A percentile compares a stretch with the other conserved stretches of the same genome.
Conservation (phyloP, 2,113 vertebrate genomes). For the Cebus imitator region DNA sequence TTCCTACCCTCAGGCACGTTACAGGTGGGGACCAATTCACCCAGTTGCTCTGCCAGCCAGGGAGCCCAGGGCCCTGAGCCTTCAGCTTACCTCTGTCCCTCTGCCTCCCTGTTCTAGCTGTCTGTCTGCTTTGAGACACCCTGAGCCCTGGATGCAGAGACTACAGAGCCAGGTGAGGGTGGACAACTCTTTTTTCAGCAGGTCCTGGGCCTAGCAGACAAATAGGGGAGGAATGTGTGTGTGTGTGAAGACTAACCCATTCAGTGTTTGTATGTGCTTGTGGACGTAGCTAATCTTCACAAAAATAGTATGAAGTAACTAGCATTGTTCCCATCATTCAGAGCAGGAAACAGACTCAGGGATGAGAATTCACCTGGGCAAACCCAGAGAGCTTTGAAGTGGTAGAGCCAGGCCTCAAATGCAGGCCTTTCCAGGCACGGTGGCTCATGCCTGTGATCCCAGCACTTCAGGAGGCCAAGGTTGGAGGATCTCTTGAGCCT, state of each 20-base stretch:
- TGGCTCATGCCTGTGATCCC: too few species aligned
- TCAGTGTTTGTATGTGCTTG: not conserved
- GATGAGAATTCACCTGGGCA: not conserved
- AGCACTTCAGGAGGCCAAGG: too few species aligned
- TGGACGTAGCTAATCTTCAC: not conserved
- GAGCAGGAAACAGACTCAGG: not conserved
- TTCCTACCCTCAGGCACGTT: not conserved
- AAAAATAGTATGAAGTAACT: not conserved
- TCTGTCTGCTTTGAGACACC: not conserved
- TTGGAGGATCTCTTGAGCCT: too few species aligned
- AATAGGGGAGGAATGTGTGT: not conserved
- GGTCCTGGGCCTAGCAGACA: not conserved
- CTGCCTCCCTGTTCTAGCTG: not conserved
- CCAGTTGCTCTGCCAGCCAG: not conserved
- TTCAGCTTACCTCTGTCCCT: not conserved
- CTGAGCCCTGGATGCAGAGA: not conserved
- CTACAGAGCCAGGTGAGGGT: rapidly evolving
- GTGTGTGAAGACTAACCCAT: not conserved
- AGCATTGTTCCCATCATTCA: not conserved
- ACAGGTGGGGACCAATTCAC: not conserved
- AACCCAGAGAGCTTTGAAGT: not conserved
- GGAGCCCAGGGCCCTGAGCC: not conserved
- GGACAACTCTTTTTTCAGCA: not conserved
- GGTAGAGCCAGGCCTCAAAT: not conserved
- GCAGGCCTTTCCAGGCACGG: not conserved